phyloP scores from a whole-genome alignment of 2,797 vertebrate genomes.

The Tiaroga cobitis region DNA sequence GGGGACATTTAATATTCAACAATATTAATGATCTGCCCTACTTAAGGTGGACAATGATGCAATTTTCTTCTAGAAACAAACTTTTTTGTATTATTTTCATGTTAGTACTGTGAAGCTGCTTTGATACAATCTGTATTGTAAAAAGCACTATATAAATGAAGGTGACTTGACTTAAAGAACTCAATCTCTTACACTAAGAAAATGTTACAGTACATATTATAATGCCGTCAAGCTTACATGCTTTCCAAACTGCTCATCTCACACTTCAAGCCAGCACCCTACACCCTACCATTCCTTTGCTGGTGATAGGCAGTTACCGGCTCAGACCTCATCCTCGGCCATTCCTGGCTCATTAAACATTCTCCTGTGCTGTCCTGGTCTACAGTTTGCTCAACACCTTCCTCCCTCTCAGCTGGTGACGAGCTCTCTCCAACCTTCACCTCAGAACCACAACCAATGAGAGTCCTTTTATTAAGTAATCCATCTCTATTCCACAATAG shows the following conservation, averaged over 20 bases:
- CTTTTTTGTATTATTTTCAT: no score
- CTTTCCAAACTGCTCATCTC: background rate
- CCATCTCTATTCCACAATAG: background rate
- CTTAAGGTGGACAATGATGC: no score
- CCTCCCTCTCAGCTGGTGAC: background rate
- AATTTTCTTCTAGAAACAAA: no score
- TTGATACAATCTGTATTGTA: no score
- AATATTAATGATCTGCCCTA: no score
- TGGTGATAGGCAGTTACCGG: no score
- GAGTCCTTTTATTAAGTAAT: background rate
- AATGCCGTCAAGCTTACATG: background rate
- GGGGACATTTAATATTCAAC: no score
- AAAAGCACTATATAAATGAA: no score
- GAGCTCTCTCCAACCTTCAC: background rate
- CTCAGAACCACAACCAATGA: background rate
- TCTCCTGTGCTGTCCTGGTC: no score
- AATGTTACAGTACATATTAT: background rate
- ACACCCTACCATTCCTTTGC: background rate
- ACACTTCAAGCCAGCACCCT: background rate
- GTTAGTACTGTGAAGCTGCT: no score
- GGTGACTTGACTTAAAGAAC: background rate
- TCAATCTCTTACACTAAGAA: slow-evolving; percentile 10
- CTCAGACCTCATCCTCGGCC: no score
- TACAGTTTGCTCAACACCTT: background rate
- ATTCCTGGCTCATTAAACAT: no score